phyloP scores from a whole-genome alignment of 2,113 vertebrate species.

The Nyctereutes procyonoides region DNA sequence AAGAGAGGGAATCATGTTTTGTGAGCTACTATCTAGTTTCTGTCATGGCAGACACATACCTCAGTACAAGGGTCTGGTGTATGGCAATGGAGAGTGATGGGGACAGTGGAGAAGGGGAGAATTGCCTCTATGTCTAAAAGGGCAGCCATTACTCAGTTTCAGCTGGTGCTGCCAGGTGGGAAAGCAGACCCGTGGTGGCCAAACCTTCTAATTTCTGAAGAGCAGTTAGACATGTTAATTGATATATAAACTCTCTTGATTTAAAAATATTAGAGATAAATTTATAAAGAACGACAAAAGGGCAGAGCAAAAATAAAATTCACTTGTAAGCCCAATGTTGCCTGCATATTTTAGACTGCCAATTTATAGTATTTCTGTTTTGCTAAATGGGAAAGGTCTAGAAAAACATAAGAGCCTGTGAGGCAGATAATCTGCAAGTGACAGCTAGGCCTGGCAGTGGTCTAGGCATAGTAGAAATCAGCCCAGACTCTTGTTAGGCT shows the following conservation, averaged over 20 bases:
- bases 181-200: not conserved
- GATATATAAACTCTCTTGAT: not conserved
- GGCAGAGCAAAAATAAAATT: constrained; percentile 13
- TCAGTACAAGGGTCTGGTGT: not conserved
- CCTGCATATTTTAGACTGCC: not conserved
- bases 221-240: not conserved
- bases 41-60: not conserved
- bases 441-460: not conserved
- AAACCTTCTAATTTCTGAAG: not conserved
- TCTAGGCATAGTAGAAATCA: not conserved
- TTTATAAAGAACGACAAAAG: not conserved
- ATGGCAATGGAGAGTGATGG: not conserved
- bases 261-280: constrained; percentile 7
- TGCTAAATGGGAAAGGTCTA: not conserved
- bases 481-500: not conserved
- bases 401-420: not conserved
- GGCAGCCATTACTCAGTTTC: not conserved
- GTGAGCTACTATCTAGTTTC: not conserved
- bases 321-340: not conserved
- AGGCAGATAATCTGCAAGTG: not conserved
- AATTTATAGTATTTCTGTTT: not conserved
- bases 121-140: not conserved
- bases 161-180: not conserved
- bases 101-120: not conserved
- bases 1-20: not conserved